Percentiles rank a stretch among this genome's conserved stretches.
phyloP scores from a whole-genome alignment of 2,888 invertebrate species.

The Heliconius ethilla region DNA sequence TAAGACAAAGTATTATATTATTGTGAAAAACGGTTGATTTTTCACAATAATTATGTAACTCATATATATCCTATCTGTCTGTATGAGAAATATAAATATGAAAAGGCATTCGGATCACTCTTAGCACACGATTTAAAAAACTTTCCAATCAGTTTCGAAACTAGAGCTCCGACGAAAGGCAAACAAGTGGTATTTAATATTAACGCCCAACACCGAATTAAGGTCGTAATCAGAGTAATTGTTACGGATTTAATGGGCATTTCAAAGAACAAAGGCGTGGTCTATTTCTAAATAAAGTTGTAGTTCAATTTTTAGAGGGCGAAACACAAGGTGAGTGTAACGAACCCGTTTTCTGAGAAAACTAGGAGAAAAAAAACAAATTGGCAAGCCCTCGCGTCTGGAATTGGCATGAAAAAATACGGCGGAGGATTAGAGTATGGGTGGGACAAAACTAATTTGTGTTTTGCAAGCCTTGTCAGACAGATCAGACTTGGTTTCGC shows the following conservation, averaged over 20 bases:
- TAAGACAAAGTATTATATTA: too few species aligned
- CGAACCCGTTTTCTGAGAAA: constrained; percentile 66
- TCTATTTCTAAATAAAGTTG: constrained; percentile 36
- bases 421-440: constrained; percentile 37
- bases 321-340: constrained; percentile 60
- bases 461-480: constrained; percentile 21
- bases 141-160: constrained; percentile 44
- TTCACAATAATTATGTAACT: not conserved
- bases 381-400: constrained; percentile 67
- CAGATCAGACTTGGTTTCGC: constrained; percentile 16
- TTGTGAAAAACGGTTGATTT: not conserved
- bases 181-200: constrained; percentile 44
- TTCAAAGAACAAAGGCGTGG: constrained; percentile 34
- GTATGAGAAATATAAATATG: not conserved
- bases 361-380: constrained; percentile 58
- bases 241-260: constrained; percentile 33
- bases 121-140: constrained; percentile 37
- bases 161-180: constrained; percentile 43
- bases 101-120: constrained; percentile 12
- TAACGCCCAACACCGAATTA: constrained; percentile 39
- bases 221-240: constrained; percentile 43
- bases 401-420: constrained; percentile 64
- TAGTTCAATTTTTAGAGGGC: constrained; percentile 54
- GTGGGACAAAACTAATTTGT: constrained; percentile 37
- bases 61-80: not conserved